Evolutionary conservation across 1,140 invertebrate species (phyloP).

Genomic region (Heliconius eleuchia): DNA sequence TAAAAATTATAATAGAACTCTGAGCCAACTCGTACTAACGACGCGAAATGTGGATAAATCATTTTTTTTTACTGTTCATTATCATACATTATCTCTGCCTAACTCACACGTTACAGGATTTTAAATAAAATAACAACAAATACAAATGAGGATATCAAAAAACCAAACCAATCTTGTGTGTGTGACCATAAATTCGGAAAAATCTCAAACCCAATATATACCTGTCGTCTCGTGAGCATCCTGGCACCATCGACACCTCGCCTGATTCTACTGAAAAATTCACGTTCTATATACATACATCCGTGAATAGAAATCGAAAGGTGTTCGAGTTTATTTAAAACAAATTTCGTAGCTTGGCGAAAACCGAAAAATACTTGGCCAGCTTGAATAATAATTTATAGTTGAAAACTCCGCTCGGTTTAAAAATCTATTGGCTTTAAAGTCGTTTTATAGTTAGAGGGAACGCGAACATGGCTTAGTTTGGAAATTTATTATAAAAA

Average conservation of each 20-base stretch:
- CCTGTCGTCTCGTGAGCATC: background rate
- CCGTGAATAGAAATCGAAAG: constrained; percentile 26
- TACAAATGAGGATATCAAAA: background rate
- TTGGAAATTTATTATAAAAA: background rate
- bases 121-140: background rate
- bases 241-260: background rate
- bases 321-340: constrained; percentile 36
- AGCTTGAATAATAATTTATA: constrained; percentile 28
- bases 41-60: too few relatives aligned
- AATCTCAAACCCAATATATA: background rate
- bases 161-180: background rate
- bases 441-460: constrained; percentile 1
- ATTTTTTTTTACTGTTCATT: too few relatives aligned
- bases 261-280: constrained; percentile 30
- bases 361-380: constrained; percentile 25
- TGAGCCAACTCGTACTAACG: too few relatives aligned
- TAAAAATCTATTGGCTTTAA: constrained; percentile 13
- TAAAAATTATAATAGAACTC: too few relatives aligned
- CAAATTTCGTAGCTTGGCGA: constrained; percentile 28
- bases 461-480: background rate
- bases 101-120: background rate
- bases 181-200: background rate
- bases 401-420: constrained; percentile 4
- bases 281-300: constrained; percentile 19
- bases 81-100: too few relatives aligned